These are phyloP conservation scores for Gnathonemus longibarbis DNA, from an alignment of 2,113 vertebrate genomes.

Conservation along the genomic window DNA sequence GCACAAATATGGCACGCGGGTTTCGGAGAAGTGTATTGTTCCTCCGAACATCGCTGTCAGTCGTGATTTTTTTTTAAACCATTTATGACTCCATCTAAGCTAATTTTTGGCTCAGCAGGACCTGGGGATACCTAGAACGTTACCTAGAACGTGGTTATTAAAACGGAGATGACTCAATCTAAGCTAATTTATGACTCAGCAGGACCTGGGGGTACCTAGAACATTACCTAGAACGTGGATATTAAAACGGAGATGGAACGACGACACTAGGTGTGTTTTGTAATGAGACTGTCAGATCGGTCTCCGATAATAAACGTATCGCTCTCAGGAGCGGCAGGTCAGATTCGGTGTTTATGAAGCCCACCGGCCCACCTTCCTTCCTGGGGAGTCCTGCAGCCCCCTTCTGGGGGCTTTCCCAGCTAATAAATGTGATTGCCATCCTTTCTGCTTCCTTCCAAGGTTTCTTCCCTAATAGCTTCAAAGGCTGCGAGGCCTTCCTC, in stretches of 20 bases:
- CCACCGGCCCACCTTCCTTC: not conserved
- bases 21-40: not conserved
- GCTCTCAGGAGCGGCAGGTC: no score
- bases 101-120: not conserved
- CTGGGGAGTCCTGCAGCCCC: not conserved
- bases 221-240: not conserved
- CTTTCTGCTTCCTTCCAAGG: constrained; percentile 53
- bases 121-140: not conserved
- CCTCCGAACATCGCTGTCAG: not conserved
- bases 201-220: not conserved
- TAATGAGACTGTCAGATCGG: not conserved
- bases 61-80: not conserved
- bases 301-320: not conserved
- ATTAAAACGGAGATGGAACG: not conserved
- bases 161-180: not conserved
- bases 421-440: not conserved
- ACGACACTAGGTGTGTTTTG: not conserved
- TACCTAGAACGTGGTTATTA: not conserved
- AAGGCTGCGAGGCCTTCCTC: constrained; percentile 92
- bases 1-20: not conserved
- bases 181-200: not conserved
- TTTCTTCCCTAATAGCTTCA: constrained; percentile 88
- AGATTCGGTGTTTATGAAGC: not conserved
- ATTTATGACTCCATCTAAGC: not conserved
- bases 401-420: not conserved